These are phyloP conservation scores for Cyaniris semiargus DNA, from an alignment of 2,888 invertebrate genomes.

Conservation along the genomic window DNA sequence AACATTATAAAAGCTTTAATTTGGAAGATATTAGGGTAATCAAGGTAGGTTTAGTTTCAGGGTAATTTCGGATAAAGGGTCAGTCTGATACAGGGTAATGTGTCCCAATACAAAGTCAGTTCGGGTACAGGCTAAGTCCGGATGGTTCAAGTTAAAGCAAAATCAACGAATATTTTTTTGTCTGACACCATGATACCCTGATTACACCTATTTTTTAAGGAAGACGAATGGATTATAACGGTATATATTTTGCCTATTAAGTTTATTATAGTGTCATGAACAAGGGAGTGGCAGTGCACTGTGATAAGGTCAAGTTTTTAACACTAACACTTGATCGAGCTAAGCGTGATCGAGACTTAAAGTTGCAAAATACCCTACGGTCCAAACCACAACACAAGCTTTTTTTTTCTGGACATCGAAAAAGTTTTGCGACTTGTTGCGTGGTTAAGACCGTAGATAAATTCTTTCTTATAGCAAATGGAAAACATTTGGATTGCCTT, in stretches of 20 bases:
- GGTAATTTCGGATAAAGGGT: too few relatives aligned
- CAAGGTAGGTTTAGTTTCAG: neutral
- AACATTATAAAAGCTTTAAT: neutral
- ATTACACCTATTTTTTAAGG: neutral
- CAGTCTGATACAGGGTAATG: too few relatives aligned
- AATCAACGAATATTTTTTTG: neutral
- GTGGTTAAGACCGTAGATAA: neutral
- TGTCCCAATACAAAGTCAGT: too few relatives aligned
- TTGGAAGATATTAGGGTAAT: neutral
- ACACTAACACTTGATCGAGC: neutral
- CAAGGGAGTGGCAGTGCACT: conserved; percentile 6
- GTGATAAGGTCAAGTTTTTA: conserved; percentile 32
- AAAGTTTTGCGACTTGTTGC: neutral
- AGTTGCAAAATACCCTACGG: neutral
- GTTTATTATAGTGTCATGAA: neutral
- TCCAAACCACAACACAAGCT: neutral
- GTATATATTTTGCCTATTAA: neutral
- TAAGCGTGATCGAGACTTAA: neutral
- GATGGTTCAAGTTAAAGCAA: neutral
- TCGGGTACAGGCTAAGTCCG: too few relatives aligned
- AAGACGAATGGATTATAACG: neutral
- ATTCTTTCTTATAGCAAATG: neutral
- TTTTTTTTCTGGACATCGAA: too few relatives aligned
- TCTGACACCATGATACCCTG: neutral
- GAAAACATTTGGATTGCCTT: neutral